Evolutionary conservation across 2,888 invertebrate genomes (phyloP).

Genomic region (Drosophila lacicola): DNA sequence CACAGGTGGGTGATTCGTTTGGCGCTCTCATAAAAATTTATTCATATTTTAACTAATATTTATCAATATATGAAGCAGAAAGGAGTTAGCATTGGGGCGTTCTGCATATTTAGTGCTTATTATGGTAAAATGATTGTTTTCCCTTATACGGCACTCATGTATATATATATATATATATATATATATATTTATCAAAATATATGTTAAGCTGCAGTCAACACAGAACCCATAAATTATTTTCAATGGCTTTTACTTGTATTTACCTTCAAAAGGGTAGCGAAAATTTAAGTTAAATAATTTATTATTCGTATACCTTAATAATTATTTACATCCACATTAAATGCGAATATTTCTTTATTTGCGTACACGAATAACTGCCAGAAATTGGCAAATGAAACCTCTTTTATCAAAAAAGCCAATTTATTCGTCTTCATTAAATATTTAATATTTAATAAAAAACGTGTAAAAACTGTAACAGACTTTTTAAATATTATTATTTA

Average conservation of each 20-base stretch:
- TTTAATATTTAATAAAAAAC: neutral
- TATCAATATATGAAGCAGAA: constrained; percentile 58
- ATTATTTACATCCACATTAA: constrained; percentile 22
- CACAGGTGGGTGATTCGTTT: constrained; percentile 51
- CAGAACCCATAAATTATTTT: constrained; percentile 43
- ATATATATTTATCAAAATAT: neutral
- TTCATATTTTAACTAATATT: constrained; percentile 81
- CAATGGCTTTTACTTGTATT: constrained; percentile 10
- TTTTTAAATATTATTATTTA: too few species aligned
- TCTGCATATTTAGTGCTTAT: constrained; percentile 78
- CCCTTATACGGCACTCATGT: constrained; percentile 36
- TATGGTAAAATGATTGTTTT: constrained; percentile 79
- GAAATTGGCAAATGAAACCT: neutral
- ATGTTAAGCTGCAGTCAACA: constrained; percentile 1
- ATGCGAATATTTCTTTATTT: neutral
- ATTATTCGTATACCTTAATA: constrained; percentile 8
- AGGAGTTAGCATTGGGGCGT: constrained; percentile 49
- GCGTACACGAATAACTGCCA: neutral
- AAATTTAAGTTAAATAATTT: constrained; percentile 4
- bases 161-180: constrained; percentile 14
- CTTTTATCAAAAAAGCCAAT: constrained; percentile 4
- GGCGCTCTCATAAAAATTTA: constrained; percentile 34
- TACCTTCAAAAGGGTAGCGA: neutral
- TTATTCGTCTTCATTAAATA: neutral
- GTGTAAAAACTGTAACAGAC: neutral